Percentiles rank a stretch among this genome's conserved stretches.
Conservation (phyloP, 1,140 invertebrate species). For the Diabrotica undecimpunctata region DNA sequence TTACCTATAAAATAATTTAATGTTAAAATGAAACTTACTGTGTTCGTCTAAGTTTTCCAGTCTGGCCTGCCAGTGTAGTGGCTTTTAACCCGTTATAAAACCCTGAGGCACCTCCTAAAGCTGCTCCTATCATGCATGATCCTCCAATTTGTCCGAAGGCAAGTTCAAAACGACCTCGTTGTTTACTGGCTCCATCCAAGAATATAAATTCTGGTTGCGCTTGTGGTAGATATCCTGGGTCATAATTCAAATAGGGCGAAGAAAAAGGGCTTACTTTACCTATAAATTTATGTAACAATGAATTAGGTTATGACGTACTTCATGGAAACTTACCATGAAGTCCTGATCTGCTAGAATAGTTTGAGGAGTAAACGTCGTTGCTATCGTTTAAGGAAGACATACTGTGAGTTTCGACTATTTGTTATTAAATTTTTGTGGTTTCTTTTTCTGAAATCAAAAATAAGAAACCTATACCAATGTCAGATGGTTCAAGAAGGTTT, state of each 20-base stretch:
- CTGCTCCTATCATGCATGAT: slow-evolving; percentile 77
- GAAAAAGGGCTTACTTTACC: slow-evolving; percentile 51
- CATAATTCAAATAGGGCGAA: slow-evolving; percentile 91
- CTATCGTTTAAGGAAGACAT: slow-evolving; percentile 20
- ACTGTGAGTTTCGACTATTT: background rate
- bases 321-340: slow-evolving; percentile 9
- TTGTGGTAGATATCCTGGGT: slow-evolving; percentile 76
- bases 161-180: slow-evolving; percentile 79
- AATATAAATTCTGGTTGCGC: slow-evolving; percentile 91
- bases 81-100: slow-evolving; percentile 83
- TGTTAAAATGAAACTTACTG: slow-evolving; percentile 62
- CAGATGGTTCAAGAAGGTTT: background rate
- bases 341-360: slow-evolving; percentile 8
- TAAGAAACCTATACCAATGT: background rate
- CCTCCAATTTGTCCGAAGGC: slow-evolving; percentile 92
- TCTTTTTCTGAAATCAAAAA: background rate
- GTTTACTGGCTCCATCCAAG: slow-evolving; percentile 78
- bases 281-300: slow-evolving; percentile 23
- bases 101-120: slow-evolving; percentile 77
- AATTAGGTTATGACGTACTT: slow-evolving; percentile 10
- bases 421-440: background rate
- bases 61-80: slow-evolving; percentile 78
- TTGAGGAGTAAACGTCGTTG: slow-evolving; percentile 13
- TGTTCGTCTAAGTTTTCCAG: slow-evolving; percentile 83
- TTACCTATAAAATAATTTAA: background rate